A percentile compares a stretch with the other conserved stretches of the same genome.
phyloP scores from a whole-genome alignment of 2,113 vertebrate species.

The Nibea albiflora region DNA sequence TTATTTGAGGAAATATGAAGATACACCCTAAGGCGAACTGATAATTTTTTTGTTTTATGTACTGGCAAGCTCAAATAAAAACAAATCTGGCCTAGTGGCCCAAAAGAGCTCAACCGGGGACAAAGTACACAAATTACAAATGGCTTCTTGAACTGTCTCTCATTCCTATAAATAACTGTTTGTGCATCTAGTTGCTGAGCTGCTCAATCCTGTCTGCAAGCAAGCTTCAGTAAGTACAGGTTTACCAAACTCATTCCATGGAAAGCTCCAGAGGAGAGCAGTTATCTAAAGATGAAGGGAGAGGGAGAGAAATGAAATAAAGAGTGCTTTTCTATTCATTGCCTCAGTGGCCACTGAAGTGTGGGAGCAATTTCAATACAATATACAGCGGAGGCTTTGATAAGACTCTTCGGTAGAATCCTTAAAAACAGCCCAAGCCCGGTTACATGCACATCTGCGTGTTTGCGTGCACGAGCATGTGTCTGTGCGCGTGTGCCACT shows the following conservation, averaged over 20 bases:
- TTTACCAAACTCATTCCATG: constrained; percentile 64
- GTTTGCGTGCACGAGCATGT: constrained; percentile 37
- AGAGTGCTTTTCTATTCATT: constrained; percentile 82
- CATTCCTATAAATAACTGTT: constrained; percentile 32
- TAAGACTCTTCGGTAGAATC: constrained; percentile 78
- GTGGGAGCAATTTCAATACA: constrained; percentile 88
- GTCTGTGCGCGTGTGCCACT: constrained; percentile 15
- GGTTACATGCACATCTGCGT: constrained; percentile 59
- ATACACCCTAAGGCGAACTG: constrained; percentile 52
- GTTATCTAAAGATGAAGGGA: constrained; percentile 72
- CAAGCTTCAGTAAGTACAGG: constrained; percentile 30
- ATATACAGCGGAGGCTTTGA: constrained; percentile 85
- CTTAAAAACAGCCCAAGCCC: constrained; percentile 72
- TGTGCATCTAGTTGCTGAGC: constrained; percentile 32
- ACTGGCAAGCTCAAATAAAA: constrained; percentile 58
- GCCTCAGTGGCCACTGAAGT: constrained; percentile 86
- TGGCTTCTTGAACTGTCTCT: constrained; percentile 38
- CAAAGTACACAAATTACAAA: constrained; percentile 55
- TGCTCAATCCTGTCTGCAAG: constrained; percentile 44
- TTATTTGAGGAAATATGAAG: constrained; percentile 75
- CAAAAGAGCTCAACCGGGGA: constrained; percentile 24
- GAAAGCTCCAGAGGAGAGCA: constrained; percentile 58
- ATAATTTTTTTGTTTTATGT: constrained; percentile 43
- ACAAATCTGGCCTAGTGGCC: constrained; percentile 40
- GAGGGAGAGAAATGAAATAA: constrained; percentile 73